Base-by-base conservation (phyloP, 2,797 vertebrate species). In the Darevskia nairensis region DNA sequence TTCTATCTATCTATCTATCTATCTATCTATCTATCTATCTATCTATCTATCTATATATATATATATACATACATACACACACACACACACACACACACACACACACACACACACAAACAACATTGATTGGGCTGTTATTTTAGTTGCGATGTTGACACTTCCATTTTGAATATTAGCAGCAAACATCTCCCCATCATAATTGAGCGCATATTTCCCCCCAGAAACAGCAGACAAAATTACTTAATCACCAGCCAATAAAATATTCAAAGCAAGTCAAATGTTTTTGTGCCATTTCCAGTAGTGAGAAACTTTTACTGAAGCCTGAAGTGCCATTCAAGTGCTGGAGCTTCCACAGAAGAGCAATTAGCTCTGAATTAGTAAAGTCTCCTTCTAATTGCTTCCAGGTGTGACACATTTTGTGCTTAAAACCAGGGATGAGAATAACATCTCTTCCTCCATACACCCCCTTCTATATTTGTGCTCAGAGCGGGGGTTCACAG, bases 361-460 rank as follows among this genome's bases (percentile, higher is more conserved):
- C 96, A 97, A 97, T 97, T 97, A 97, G 94, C 95, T 96, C 91
- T 75, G 95, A 96, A 97, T 95, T 97, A 97, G 96, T 93, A 96
- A 96, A 95, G 96, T 95, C 94, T 91, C 95, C 93, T 95, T 91
- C 95, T 96, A 96, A 97, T 97, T 95, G 95, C 96, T 96, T 95
- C 92, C 96, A 97, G 96, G 96, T 97, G 96, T 94, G 94, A 95
- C 95, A 96, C 88, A 72, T 89, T 96, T 95, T 64, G 3, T 21
- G 92, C 94, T 92, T 89, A 29, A 88, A 86, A 74, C 35, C 93
- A 82, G 78, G 94, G 88, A 81, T 77, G 75, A 92, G 93, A 88
- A 89, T 85, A 86, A 93, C 23, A 8, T 55, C 55, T 46, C 44
- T 27, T 8, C 9, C 19, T 19, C 6, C 78, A 64, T 39, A 23